Evolutionary conservation across 2,797 vertebrate genomes (phyloP).

Genomic region (Fundulus diaphanus): DNA sequence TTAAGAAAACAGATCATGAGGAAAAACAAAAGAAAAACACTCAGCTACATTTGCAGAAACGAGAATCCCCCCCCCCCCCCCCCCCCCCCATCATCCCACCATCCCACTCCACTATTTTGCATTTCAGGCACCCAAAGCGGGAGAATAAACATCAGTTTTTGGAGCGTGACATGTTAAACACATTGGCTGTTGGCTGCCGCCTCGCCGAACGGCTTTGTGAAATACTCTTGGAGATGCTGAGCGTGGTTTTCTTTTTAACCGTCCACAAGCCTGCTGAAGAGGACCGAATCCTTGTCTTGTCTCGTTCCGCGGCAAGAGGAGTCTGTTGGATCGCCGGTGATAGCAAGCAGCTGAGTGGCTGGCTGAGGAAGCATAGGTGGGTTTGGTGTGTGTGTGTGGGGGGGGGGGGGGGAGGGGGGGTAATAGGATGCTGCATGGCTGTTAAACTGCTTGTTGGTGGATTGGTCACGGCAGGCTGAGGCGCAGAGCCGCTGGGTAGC

Average conservation of each 20-base stretch:
- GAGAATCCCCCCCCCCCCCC: slow-evolving; percentile 33
- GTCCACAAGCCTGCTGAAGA: slow-evolving; percentile 35
- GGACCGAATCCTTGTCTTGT: slow-evolving; percentile 18
- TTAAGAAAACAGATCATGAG: slow-evolving; percentile 74
- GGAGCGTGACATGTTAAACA: slow-evolving; percentile 82
- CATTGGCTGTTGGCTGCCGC: slow-evolving; percentile 75
- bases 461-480: slow-evolving; percentile 67
- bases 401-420: neutral
- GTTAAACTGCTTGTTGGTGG: slow-evolving; percentile 71
- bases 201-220: slow-evolving; percentile 71
- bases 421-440: slow-evolving; percentile 56
- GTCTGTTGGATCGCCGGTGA: slow-evolving; percentile 34
- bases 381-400: too few species aligned
- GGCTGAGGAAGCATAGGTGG: slow-evolving; percentile 63
- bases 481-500: slow-evolving; percentile 33
- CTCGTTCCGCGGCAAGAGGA: slow-evolving; percentile 29
- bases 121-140: slow-evolving; percentile 67
- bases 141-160: slow-evolving; percentile 78
- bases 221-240: slow-evolving; percentile 67
- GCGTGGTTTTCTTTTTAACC: slow-evolving; percentile 70
- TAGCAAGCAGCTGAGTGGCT: slow-evolving; percentile 33
- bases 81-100: too few species aligned
- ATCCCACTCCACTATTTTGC: slow-evolving; percentile 74
- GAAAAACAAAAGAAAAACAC: slow-evolving; percentile 53
- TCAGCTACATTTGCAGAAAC: slow-evolving; percentile 53